Conservation (phyloP, 2,888 invertebrate genomes). For the Doris montereyensis region DNA sequence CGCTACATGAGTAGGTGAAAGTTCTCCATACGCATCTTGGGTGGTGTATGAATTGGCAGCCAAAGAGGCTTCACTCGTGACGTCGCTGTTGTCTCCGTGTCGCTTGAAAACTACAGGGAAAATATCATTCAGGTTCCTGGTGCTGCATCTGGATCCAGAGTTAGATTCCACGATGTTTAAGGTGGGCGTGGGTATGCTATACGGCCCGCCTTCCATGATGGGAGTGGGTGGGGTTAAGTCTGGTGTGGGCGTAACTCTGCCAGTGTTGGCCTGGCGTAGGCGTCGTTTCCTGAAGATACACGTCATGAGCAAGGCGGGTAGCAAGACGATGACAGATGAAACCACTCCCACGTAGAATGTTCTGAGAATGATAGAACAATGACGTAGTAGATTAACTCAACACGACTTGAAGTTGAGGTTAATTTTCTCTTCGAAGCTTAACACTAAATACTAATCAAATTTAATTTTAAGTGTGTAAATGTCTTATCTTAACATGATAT, state of each 20-base stretch:
- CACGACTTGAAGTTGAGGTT: too few species aligned
- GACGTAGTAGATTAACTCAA: too few species aligned
- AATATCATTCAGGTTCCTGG: neutral
- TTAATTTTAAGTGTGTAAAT: too few species aligned
- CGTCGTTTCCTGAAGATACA: conserved; percentile 45
- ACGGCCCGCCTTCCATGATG: neutral
- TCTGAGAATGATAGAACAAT: conserved; percentile 31
- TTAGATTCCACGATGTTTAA: too few species aligned
- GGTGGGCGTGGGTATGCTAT: neutral
- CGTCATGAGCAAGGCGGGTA: conserved; percentile 45
- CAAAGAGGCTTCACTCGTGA: too few species aligned
- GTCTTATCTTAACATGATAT: too few species aligned
- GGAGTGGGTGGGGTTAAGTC: neutral
- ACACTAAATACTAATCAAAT: too few species aligned
- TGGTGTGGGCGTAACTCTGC: neutral
- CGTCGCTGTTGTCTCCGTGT: neutral
- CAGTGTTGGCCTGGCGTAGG: neutral
- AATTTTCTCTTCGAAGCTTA: too few species aligned
- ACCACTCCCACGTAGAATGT: conserved; percentile 51
- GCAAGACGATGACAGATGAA: conserved; percentile 47
- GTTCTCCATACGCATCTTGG: too few species aligned
- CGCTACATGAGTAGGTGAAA: too few species aligned
- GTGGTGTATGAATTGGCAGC: too few species aligned
- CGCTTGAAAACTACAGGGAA: neutral
- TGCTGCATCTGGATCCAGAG: neutral